These are phyloP conservation scores for Sigmodon hispidus DNA, from an alignment of 2,113 vertebrate species.

Conservation along the genomic window DNA sequence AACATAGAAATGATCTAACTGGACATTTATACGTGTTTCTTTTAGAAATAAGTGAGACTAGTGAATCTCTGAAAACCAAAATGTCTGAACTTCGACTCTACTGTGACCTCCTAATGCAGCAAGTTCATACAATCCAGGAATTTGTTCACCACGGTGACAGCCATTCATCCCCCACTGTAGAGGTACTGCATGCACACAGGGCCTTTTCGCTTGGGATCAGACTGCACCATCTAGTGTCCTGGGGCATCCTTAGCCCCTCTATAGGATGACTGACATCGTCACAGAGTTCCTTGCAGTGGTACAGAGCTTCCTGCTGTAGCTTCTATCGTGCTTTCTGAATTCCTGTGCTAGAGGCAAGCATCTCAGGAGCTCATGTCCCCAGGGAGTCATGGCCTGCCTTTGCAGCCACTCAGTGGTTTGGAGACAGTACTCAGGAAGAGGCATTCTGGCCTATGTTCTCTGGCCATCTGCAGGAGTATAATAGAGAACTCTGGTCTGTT, in stretches of 20 bases:
- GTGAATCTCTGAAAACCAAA: slow-evolving; percentile 96
- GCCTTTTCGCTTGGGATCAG: not conserved
- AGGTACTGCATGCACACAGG: slow-evolving; percentile 76
- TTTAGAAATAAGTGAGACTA: slow-evolving; percentile 92
- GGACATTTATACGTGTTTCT: slow-evolving; percentile 63
- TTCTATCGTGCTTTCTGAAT: not conserved
- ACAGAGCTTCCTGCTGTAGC: not conserved
- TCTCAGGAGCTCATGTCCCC: not conserved
- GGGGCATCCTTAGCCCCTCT: not conserved
- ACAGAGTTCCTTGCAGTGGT: not conserved
- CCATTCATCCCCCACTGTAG: slow-evolving; percentile 85
- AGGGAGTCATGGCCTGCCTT: not conserved
- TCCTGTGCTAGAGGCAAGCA: slow-evolving; percentile 9
- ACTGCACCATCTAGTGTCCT: not conserved
- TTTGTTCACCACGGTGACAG: slow-evolving; percentile 88
- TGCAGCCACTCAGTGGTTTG: slow-evolving; percentile 4
- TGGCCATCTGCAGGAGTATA: not conserved
- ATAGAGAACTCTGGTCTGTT: not conserved
- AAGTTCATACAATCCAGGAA: slow-evolving; percentile 93
- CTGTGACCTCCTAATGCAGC: slow-evolving; percentile 96
- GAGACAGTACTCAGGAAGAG: not conserved
- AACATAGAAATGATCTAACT: slow-evolving; percentile 11
- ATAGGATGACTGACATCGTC: not conserved
- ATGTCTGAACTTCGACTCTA: slow-evolving; percentile 99
- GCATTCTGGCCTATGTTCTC: not conserved